Base-by-base conservation (phyloP, 2,113 vertebrate genomes). In the Coryphaenoides rupestris region DNA sequence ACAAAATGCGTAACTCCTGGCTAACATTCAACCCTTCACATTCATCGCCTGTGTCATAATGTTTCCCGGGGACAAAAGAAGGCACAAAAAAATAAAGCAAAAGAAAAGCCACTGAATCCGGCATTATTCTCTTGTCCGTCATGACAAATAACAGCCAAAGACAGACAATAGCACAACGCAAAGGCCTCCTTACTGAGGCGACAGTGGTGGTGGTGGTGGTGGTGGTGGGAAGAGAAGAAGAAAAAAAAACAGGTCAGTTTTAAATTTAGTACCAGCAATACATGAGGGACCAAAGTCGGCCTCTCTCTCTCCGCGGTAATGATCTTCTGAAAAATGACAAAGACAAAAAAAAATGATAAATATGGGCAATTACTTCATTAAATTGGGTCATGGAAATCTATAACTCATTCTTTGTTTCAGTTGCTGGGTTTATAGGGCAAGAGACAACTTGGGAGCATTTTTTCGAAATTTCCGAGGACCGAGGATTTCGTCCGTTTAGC, bases 351-450 rank as follows among this genome's bases (percentile, higher is more conserved):
- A 59, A 69, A 73, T 77, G 62, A 58, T 77, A 63, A 58, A 77
- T 74, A 72, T 81, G 55, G 23, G 21, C 62, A 69, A 84, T 82
- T 76, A 80, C 57, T 57, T 77, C 60, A 75, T 79, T 81, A 61
- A 84, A 86, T 28, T 77, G 74, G 79, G 74, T 77, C 77, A 79
- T 19, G 21, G 26, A 63, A 75, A 86, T 88, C 78, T 69, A 84
- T 86, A 81, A 75, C 52, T 82, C 69, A 74, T 81, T 79, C 76
- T 17, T 50, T 50, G 16, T 4, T 12, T 13, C 19, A 65, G 58
- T 62, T 68, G 49, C 59, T 66, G 68, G 23, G 65, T 55, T 66
- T 65, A 24, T n/a, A 40, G 45, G 57, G 67, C 72, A 69, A 45
- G 16, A 53, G 67, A 82, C 72, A 62, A 24, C 71, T 73, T 79